Evolutionary conservation across 2,888 invertebrate species (phyloP), one percentile per base, ranked within the genome.

Genomic region (Pseudococcus viburni): DNA sequence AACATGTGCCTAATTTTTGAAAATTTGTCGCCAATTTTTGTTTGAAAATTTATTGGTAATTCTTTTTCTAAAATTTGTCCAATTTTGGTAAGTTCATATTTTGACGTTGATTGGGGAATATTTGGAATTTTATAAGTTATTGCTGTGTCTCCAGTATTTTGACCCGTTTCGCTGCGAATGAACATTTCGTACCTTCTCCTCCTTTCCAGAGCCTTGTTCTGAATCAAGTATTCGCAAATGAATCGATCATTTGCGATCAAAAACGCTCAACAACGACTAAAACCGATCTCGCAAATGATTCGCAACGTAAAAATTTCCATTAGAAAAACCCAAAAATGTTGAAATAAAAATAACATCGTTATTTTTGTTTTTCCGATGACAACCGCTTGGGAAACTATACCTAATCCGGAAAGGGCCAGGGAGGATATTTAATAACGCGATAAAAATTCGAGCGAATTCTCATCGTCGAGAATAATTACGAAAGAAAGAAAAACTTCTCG

Each of bases 401-500:
- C 42, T 42, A 42, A 42, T 42, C 42, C 17, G 9, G n/a, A 55
- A 17, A 15, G 55, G n/a, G 15, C 6, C 11, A 8, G 15, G 11
- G 11, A 22, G 11, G 64, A 9, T 64, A 15, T 64, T 64, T 64
- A 64, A 64, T 64, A 64, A 64, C 22, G 8, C 22, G 64, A 64
- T 64, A 64, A 64, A 64, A 64, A 64, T 64, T 22, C 64, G 22
- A 64, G 64, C 19, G 64, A 64, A 22, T 64, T 64, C 64, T 64
- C 64, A 64, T 64, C 59, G 59, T 59, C 64, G 22, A 64, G 22
- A 64, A 64, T 64, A 64, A 64, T 64, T 64, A 64, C 64, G 12
- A 64, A 19, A 22, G 64, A 64, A 22, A 64, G 22, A 22, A 64
- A 64, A 64, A 64, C 64, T 64, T 64, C 22, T 11, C 22, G 11